These are phyloP conservation scores for Scelioninae gen. 1 DNA, from an alignment of 2,888 invertebrate genomes.

Conservation along the genomic window DNA sequence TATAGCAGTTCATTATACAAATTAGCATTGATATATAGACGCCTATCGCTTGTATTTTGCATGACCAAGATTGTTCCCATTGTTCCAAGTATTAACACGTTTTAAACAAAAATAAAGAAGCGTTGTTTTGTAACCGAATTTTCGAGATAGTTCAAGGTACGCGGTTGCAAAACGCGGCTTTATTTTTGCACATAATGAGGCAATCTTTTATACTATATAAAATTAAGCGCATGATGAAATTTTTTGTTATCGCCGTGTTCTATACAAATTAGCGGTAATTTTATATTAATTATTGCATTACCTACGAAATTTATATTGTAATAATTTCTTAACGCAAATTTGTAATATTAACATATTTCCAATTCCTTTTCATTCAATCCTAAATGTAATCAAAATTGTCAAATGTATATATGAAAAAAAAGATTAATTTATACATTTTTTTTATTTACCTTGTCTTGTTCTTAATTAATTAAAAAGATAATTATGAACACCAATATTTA, in stretches of 20 bases:
- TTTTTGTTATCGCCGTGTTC: conserved; percentile 27
- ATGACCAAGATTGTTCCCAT: conserved; percentile 6
- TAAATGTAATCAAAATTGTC: no score
- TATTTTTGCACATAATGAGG: conserved; percentile 50
- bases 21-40: conserved; percentile 1
- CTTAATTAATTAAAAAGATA: no score
- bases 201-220: conserved; percentile 39
- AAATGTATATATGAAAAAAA: no score
- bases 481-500: no score
- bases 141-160: conserved; percentile 50
- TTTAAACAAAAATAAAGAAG: conserved; percentile 29
- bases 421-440: no score
- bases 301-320: background rate
- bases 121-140: conserved; percentile 43
- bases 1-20: conserved; percentile 7
- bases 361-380: no score
- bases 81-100: conserved; percentile 27
- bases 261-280: conserved; percentile 30
- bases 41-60: background rate
- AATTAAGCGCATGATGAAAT: conserved; percentile 35
- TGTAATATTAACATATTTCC: no score
- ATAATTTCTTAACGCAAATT: background rate
- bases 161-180: conserved; percentile 44
- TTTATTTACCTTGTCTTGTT: no score
- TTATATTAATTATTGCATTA: conserved; percentile 39